Evolutionary conservation across 2,797 vertebrate genomes (phyloP).

Genomic region (Selene dorsalis): DNA sequence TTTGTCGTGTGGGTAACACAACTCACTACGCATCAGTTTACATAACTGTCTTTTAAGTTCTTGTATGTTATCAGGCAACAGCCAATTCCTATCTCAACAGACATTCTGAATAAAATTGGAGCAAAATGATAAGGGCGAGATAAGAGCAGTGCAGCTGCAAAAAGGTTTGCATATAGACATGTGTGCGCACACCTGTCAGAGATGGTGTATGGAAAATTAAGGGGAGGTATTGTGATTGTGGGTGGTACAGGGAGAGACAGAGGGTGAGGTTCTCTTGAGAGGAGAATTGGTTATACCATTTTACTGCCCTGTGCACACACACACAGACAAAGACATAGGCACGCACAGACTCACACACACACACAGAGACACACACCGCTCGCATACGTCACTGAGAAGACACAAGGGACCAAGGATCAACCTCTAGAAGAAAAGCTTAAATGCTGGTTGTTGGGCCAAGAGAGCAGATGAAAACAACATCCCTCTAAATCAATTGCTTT

Average conservation of each 20-base stretch:
- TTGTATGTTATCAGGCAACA: neutral
- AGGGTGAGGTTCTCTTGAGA: constrained; percentile 63
- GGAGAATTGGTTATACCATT: constrained; percentile 73
- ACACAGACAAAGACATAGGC: constrained; percentile 11
- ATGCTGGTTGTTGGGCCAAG: constrained; percentile 59
- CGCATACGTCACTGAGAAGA: constrained; percentile 46
- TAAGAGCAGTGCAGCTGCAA: neutral
- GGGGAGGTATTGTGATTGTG: constrained; percentile 64
- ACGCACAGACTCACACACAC: no score
- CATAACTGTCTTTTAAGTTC: neutral
- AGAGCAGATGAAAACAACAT: constrained; percentile 68
- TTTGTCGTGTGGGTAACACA: no score
- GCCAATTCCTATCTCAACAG: neutral
- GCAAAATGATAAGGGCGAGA: neutral
- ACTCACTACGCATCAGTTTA: neutral
- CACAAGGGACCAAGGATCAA: constrained; percentile 56
- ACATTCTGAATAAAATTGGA: neutral
- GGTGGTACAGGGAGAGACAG: constrained; percentile 56
- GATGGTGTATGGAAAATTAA: constrained; percentile 6
- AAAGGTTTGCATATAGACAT: neutral
- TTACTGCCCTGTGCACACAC: constrained; percentile 28
- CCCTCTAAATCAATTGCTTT: constrained; percentile 63
- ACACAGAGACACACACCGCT: constrained; percentile 8
- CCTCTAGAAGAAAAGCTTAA: constrained; percentile 69
- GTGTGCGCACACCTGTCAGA: constrained; percentile 11